Conservation (phyloP, 2,888 invertebrate genomes). For the Andrena hattorfiana region DNA sequence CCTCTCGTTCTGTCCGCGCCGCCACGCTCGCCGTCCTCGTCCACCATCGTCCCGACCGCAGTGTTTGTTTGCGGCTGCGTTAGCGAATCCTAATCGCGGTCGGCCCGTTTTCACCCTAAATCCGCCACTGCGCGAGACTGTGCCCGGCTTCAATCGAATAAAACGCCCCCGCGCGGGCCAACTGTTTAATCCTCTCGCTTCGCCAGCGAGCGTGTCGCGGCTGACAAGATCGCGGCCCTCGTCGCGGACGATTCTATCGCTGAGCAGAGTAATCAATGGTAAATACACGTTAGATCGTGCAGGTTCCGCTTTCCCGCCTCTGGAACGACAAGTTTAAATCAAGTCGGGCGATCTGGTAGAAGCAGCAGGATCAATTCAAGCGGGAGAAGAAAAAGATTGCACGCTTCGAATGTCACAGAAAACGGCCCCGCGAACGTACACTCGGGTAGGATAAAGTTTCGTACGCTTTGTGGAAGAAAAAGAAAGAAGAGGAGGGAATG, state of each 20-base stretch:
- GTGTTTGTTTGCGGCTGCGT: slow-evolving; percentile 75
- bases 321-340: too few species aligned
- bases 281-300: background rate
- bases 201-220: slow-evolving; percentile 28
- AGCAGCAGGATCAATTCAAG: background rate
- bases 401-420: slow-evolving; percentile 1
- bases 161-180: slow-evolving; percentile 53
- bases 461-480: slow-evolving; percentile 25
- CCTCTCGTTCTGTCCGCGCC: slow-evolving; percentile 4
- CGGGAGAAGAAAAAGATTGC: background rate
- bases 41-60: slow-evolving; percentile 52
- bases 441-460: slow-evolving; percentile 20
- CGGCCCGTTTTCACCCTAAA: slow-evolving; percentile 68
- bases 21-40: slow-evolving; percentile 11
- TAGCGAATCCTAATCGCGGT: slow-evolving; percentile 74
- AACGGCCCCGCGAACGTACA: slow-evolving; percentile 11
- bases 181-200: slow-evolving; percentile 39
- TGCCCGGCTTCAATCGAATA: slow-evolving; percentile 62
- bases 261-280: background rate
- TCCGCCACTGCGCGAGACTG: slow-evolving; percentile 60
- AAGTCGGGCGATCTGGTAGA: too few species aligned
- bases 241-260: background rate
- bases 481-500: slow-evolving; percentile 28
- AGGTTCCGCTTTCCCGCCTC: too few species aligned
- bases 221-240: background rate